Evolutionary conservation across 1,140 invertebrate species (phyloP).

Genomic region (Microvelia longipes): DNA sequence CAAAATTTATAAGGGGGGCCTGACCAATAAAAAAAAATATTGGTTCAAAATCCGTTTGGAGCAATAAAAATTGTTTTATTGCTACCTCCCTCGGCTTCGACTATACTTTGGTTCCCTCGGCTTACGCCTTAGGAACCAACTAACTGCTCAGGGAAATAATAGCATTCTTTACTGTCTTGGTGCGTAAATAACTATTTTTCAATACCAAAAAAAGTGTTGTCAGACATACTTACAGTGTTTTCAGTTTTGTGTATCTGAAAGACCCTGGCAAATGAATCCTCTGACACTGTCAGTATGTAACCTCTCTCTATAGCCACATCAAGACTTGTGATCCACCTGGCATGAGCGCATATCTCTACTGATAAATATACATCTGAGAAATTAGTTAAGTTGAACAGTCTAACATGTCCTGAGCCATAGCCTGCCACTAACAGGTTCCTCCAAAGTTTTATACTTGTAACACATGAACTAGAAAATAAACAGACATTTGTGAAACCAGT

Average conservation of each 20-base stretch:
- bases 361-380: constrained; percentile 23
- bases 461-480: constrained; percentile 19
- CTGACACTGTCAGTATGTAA: constrained; percentile 31
- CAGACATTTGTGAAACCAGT: not conserved
- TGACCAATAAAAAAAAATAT: too few relatives aligned
- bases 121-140: too few relatives aligned
- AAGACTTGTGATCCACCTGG: constrained; percentile 32
- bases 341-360: constrained; percentile 34
- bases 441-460: constrained; percentile 21
- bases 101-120: too few relatives aligned
- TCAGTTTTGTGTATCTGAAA: constrained; percentile 28
- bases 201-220: too few relatives aligned
- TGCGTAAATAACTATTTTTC: too few relatives aligned
- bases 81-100: not conserved
- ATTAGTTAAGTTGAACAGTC: constrained; percentile 24
- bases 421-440: constrained; percentile 27
- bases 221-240: constrained; percentile 16
- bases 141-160: too few relatives aligned
- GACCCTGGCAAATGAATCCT: constrained; percentile 33
- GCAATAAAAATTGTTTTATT: too few relatives aligned
- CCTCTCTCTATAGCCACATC: constrained; percentile 31
- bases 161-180: too few relatives aligned
- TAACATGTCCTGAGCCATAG: constrained; percentile 35
- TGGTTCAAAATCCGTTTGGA: too few relatives aligned
- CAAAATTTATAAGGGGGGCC: too few relatives aligned